Evolutionary conservation across 2,113 vertebrate genomes (phyloP).

Genomic region (Charadrius vociferus): DNA sequence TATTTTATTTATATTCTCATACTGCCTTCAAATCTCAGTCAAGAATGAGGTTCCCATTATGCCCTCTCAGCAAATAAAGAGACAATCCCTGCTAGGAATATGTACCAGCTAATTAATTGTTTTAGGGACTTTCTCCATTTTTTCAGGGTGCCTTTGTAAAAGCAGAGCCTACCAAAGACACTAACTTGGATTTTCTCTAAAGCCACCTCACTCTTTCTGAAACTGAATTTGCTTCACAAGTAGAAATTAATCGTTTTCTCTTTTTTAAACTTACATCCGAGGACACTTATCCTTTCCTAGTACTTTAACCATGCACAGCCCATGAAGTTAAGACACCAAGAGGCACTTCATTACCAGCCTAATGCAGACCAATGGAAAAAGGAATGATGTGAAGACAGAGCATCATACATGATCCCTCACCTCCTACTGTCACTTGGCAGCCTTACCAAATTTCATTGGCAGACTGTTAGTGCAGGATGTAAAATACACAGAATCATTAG

Average conservation of each 20-base stretch:
- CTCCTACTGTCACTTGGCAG: neutral
- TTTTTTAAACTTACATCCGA: neutral
- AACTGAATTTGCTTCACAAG: neutral
- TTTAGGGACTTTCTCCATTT: constrained; percentile 15
- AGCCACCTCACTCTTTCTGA: neutral
- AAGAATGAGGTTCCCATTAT: constrained; percentile 7
- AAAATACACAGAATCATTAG: neutral
- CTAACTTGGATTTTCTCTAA: constrained; percentile 30
- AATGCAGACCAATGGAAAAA: neutral
- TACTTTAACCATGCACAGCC: neutral
- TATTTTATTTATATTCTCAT: constrained; percentile 24
- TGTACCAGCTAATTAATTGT: neutral
- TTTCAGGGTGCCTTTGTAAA: neutral
- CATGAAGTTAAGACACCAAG: neutral
- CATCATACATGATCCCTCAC: neutral
- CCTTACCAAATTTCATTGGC: neutral
- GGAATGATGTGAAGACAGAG: neutral
- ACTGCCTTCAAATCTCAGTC: neutral
- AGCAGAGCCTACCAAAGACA: neutral
- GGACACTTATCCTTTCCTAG: neutral
- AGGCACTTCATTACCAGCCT: neutral
- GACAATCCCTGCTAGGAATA: constrained; percentile 4
- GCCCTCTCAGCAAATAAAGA: constrained; percentile 19
- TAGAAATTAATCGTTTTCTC: neutral
- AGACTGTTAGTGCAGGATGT: neutral